Evolutionary conservation across 2,797 vertebrate species (phyloP).

Genomic region (Semaprochilodus insignis): DNA sequence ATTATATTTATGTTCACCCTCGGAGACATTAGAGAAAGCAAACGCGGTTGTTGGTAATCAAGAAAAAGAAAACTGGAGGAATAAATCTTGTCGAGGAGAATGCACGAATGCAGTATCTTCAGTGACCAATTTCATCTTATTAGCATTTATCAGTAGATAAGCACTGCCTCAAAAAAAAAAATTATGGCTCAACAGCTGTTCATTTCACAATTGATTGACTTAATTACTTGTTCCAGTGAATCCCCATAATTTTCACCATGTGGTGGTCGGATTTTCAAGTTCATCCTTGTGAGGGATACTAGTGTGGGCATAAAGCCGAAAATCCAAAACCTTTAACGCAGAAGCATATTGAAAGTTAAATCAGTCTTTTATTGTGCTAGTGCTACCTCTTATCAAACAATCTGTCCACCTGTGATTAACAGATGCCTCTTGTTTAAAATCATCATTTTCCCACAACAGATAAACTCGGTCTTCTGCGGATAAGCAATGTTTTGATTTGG

Average conservation of each 20-base stretch:
- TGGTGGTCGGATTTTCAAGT: conserved; percentile 24
- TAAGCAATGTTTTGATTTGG: background rate
- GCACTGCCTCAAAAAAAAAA: conserved; percentile 39
- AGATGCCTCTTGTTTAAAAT: conserved; percentile 13
- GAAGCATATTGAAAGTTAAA: background rate
- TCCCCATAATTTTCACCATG: conserved; percentile 25
- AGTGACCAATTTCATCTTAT: conserved; percentile 35
- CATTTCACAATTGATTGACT: conserved; percentile 44
- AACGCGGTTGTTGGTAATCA: background rate
- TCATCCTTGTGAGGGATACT: conserved; percentile 20
- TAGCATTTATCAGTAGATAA: conserved; percentile 40
- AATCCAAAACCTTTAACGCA: conserved; percentile 3
- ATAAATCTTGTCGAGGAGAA: background rate
- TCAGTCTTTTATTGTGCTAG: background rate
- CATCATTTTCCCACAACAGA: background rate
- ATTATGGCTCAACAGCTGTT: conserved; percentile 52
- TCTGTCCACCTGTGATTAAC: background rate
- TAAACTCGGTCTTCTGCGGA: background rate
- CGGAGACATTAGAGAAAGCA: background rate
- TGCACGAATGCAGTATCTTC: background rate
- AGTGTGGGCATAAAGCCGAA: conserved; percentile 13
- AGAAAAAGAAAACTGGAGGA: background rate
- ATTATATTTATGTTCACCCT: conserved; percentile 1
- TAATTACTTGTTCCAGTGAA: conserved; percentile 40
- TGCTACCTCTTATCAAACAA: conserved; percentile 15